Evolutionary conservation across 2,113 vertebrate genomes (phyloP), one percentile per base, ranked within the genome.

Genomic region (Proterorhinus semilunaris): DNA sequence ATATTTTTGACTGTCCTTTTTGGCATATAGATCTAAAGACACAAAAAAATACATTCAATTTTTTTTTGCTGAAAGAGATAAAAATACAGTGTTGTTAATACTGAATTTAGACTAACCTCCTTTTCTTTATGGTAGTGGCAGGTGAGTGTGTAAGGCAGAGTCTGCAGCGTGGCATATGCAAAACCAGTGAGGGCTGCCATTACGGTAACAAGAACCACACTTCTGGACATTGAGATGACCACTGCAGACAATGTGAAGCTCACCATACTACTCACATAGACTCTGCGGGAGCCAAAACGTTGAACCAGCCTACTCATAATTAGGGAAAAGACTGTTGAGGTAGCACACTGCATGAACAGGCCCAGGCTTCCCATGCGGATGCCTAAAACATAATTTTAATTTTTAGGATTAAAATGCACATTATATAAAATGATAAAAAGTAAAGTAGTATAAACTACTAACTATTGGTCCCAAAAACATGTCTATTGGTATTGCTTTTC

Each of bases 281-380:
- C 84, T 71, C 71, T 75, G 5, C 92, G 87, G 0, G 90, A 91
- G 42, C 93, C 93, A 3, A 93, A 91, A 3, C 69, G 78, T 11
- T 73, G 75, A 69, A 94, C 91, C 83, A 94, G 51, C 1, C 86
- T 87, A 69, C 90, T 92, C 92, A 94, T 93, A 51, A 83, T 62
- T 76, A 93, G 78, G 44, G 93, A 94, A 88, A 93, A 93, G 71
- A 93, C 81, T 66, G 92, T 94, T 75, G 93, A 93, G 87, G 92
- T 94, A 85, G 91, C 90, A 68, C 92, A 93, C 77, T 94, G 93
- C 72, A 94, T 80, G 78, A 94, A 94, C 27, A 94, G 86, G n/a
- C 93, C 93, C 75, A 93, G 81, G 46, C 93, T 93, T 71, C 93
- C 93, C 92, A 94, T 90, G 10, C 93, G 93, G 72, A 94, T 91